Evolutionary conservation across 2,888 invertebrate genomes (phyloP).

Genomic region (Nowickia ferox): DNA sequence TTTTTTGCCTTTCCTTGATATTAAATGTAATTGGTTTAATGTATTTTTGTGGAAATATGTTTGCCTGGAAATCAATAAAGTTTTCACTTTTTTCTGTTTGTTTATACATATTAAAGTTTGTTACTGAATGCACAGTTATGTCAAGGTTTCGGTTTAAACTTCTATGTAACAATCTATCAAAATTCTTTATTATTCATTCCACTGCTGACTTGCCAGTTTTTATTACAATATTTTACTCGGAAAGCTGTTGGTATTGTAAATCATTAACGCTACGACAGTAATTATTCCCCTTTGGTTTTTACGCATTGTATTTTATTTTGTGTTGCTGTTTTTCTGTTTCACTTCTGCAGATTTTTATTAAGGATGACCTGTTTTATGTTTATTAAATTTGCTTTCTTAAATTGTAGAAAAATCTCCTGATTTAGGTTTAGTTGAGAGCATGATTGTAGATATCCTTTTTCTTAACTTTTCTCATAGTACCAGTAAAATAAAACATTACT

Average conservation of each 20-base stretch:
- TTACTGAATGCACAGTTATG: conserved; percentile 28
- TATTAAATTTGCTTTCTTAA: neutral
- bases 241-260: conserved; percentile 51
- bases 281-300: conserved; percentile 62
- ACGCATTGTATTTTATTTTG: conserved; percentile 56
- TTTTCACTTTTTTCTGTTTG: conserved; percentile 10
- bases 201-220: conserved; percentile 17
- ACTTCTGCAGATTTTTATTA: no score
- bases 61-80: conserved; percentile 52
- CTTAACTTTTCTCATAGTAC: no score
- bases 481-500: no score
- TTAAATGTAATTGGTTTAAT: conserved; percentile 50
- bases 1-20: neutral
- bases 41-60: neutral
- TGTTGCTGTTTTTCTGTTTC: neutral
- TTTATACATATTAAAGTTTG: neutral
- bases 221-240: neutral
- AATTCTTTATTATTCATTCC: conserved; percentile 9
- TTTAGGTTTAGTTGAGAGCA: no score
- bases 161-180: conserved; percentile 7
- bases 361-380: neutral
- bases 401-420: no score
- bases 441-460: no score
- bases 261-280: conserved; percentile 65
- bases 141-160: conserved; percentile 58